Percentiles rank a stretch among this genome's conserved stretches.
Conservation (phyloP, 2,797 vertebrate genomes). For the Masticophis lateralis region DNA sequence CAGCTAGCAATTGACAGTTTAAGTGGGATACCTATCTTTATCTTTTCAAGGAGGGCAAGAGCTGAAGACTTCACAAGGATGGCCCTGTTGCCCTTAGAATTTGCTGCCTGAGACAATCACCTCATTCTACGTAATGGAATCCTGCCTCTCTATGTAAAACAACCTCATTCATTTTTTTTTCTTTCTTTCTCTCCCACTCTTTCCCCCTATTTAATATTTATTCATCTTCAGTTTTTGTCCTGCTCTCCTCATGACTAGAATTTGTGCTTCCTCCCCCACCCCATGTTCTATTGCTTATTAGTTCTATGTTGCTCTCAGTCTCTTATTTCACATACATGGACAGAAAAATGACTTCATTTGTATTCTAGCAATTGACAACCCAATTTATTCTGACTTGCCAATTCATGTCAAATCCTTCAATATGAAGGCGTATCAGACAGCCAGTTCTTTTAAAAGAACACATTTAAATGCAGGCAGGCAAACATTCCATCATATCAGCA, state of each 20-base stretch:
- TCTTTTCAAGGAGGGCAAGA: neutral
- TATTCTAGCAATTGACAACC: constrained; percentile 44
- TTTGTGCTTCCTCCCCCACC: neutral
- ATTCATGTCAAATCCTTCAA: constrained; percentile 36
- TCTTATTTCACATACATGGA: neutral
- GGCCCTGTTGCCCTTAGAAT: neutral
- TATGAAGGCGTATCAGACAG: constrained; percentile 32
- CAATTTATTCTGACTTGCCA: constrained; percentile 48
- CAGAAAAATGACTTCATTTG: constrained; percentile 25
- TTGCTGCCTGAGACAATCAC: neutral
- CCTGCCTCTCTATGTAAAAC: neutral
- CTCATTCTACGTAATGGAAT: neutral
- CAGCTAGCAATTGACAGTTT: neutral
- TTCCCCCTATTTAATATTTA: neutral
- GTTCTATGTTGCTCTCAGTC: neutral
- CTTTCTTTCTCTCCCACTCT: neutral
- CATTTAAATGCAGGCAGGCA: constrained; percentile 38
- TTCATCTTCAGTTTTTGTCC: neutral
- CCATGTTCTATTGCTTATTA: constrained; percentile 2
- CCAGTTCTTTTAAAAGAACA: constrained; percentile 44
- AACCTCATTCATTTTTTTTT: neutral
- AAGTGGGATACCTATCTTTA: neutral
- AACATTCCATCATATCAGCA: constrained; percentile 34
- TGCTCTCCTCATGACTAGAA: neutral
- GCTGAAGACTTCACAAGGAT: neutral